phyloP scores from a whole-genome alignment of 2,888 invertebrate species.

The Drosophila mercatorum region DNA sequence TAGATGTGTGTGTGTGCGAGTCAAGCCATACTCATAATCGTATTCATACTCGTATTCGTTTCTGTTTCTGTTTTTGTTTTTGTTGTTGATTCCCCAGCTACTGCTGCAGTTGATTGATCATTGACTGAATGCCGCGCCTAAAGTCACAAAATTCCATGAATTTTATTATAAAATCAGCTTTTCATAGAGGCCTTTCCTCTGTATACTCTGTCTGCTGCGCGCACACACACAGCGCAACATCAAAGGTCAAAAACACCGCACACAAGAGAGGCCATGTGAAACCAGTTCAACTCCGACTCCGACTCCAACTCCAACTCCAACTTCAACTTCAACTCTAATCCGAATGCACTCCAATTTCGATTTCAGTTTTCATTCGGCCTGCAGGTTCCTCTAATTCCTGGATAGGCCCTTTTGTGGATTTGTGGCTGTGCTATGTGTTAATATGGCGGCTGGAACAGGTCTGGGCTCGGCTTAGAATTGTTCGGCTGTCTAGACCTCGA shows the following conservation, averaged over 20 bases:
- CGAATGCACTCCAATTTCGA: slow-evolving; percentile 50
- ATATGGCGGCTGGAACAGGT: slow-evolving; percentile 52
- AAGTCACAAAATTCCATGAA: slow-evolving; percentile 70
- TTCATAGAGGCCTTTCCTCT: slow-evolving; percentile 56
- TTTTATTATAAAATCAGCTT: slow-evolving; percentile 68
- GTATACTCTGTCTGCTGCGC: slow-evolving; percentile 28
- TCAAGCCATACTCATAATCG: slow-evolving; percentile 8
- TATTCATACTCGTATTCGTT: slow-evolving; percentile 13
- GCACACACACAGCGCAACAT: slow-evolving; percentile 38
- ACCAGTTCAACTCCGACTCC: slow-evolving; percentile 40
- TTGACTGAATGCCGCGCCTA: slow-evolving; percentile 69
- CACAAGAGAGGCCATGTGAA: slow-evolving; percentile 22
- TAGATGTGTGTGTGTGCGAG: slow-evolving; percentile 13
- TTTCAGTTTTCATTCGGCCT: slow-evolving; percentile 46
- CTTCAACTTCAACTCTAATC: slow-evolving; percentile 38
- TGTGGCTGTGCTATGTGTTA: slow-evolving; percentile 44
- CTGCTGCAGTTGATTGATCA: slow-evolving; percentile 73
- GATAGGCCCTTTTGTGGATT: slow-evolving; percentile 15
- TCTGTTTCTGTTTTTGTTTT: slow-evolving; percentile 40
- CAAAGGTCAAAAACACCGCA: slow-evolving; percentile 61
- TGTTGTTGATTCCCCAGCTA: slow-evolving; percentile 31
- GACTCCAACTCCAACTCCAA: slow-evolving; percentile 27
- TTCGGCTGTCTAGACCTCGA: slow-evolving; percentile 36
- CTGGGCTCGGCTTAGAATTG: slow-evolving; percentile 52
- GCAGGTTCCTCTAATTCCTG: slow-evolving; percentile 52